Percentiles rank a stretch among this genome's conserved stretches.
Evolutionary conservation across 2,797 vertebrate genomes (phyloP).

Genomic region (Gymnoscopelus microlampas): DNA sequence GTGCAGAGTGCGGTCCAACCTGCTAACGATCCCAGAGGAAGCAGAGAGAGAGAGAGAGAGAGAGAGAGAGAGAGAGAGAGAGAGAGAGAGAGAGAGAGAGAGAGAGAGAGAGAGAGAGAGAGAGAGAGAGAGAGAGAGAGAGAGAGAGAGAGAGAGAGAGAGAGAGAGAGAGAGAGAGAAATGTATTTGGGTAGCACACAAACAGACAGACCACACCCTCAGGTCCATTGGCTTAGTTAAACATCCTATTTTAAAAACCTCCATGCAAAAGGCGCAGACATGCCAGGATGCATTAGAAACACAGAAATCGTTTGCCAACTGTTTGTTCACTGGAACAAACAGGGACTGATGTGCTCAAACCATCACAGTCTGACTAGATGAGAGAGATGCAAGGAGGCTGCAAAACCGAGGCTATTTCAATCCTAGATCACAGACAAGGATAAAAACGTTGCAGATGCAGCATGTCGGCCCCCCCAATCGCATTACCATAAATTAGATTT

Average conservation of each 20-base stretch:
- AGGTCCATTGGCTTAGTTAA: constrained; percentile 23
- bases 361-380: no score
- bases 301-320: not conserved
- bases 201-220: constrained; percentile 1
- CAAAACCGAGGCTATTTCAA: constrained; percentile 16
- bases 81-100: constrained; percentile 7
- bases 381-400: not conserved
- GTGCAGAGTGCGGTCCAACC: not conserved
- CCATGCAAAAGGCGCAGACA: constrained; percentile 11
- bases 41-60: constrained; percentile 5
- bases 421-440: constrained; percentile 32
- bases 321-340: not conserved
- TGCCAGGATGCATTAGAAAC: constrained; percentile 18
- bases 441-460: constrained; percentile 27
- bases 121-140: constrained; percentile 5
- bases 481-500: constrained; percentile 56
- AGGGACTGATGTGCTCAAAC: no score
- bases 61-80: constrained; percentile 9
- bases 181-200: not conserved
- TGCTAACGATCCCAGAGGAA: not conserved
- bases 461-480: constrained; percentile 32
- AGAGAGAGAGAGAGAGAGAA: constrained; percentile 4
- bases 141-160: not conserved
- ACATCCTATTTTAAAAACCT: constrained; percentile 18
- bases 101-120: constrained; percentile 8